Percentiles rank a stretch among this genome's conserved stretches.
Evolutionary conservation across 2,113 vertebrate species (phyloP).

Genomic region (Ageneiosus marmoratus): DNA sequence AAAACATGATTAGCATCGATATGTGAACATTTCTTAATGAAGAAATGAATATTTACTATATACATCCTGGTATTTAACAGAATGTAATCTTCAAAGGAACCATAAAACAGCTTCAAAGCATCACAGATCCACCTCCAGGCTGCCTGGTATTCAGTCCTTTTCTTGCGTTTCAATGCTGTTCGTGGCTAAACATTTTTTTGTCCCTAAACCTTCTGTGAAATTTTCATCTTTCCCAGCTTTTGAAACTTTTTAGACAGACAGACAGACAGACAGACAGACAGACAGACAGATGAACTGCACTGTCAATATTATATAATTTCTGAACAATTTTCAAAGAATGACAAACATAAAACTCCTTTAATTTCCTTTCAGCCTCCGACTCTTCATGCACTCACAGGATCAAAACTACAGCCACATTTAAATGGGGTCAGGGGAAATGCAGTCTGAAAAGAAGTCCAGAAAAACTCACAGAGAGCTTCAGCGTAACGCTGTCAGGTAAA

Average conservation of each 20-base stretch:
- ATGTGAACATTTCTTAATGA: too few species aligned
- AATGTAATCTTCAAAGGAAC: neutral
- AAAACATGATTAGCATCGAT: too few species aligned
- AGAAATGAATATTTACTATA: too few species aligned
- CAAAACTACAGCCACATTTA: conserved; percentile 90
- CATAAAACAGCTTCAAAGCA: neutral
- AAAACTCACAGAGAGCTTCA: conserved; percentile 80
- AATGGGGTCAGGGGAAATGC: conserved; percentile 87
- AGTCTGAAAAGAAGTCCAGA: conserved; percentile 87
- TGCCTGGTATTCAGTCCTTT: neutral
- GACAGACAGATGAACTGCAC: too few species aligned
- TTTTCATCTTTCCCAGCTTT: neutral
- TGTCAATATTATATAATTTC: too few species aligned
- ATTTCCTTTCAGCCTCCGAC: conserved; percentile 69
- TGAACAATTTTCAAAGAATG: too few species aligned
- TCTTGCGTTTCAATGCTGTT: neutral
- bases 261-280: too few species aligned
- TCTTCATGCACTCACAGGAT: conserved; percentile 72
- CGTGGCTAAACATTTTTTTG: too few species aligned
- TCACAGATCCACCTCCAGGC: neutral
- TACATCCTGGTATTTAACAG: neutral
- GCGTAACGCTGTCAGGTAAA: conserved; percentile 84
- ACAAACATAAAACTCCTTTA: neutral
- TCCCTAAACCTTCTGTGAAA: neutral
- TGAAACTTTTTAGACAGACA: neutral